Conservation (phyloP, 2,113 vertebrate species). For the Cryptotis parvus region DNA sequence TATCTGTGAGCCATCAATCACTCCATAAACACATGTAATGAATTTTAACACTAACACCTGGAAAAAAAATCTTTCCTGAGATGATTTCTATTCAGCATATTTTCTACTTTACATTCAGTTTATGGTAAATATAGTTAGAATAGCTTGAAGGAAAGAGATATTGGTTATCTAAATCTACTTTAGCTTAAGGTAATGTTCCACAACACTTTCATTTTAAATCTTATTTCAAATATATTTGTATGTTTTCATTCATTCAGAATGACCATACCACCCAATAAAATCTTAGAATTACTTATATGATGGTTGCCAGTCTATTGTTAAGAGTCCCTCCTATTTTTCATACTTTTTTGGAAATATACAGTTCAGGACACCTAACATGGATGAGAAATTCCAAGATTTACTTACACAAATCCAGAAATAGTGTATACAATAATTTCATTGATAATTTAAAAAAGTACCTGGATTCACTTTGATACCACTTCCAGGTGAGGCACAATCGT, state of each 20-base stretch:
- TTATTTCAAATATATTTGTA: constrained; percentile 41
- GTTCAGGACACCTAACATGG: background rate
- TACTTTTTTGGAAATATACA: background rate
- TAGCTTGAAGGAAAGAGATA: constrained; percentile 5
- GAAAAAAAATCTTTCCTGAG: background rate
- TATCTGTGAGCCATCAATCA: background rate
- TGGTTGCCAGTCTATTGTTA: background rate
- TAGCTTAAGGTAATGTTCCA: constrained; percentile 8
- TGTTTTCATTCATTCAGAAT: background rate
- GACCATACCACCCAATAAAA: background rate
- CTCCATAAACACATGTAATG: background rate
- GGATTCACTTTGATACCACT: background rate
- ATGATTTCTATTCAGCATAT: no score
- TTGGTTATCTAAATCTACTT: constrained; percentile 50
- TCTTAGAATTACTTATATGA: background rate
- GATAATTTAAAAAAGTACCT: constrained; percentile 36
- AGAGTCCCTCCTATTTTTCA: background rate
- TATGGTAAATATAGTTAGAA: constrained; percentile 33
- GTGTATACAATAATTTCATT: background rate
- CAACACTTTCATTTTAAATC: constrained; percentile 41
- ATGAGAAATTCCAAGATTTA: background rate
- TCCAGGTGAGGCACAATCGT: background rate
- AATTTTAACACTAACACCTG: background rate
- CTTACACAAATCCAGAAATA: background rate
- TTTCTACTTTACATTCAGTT: no score